A percentile compares a stretch with the other conserved stretches of the same genome.
Conservation (phyloP, 1,140 invertebrate genomes). For the Drosophila micromelanica region DNA sequence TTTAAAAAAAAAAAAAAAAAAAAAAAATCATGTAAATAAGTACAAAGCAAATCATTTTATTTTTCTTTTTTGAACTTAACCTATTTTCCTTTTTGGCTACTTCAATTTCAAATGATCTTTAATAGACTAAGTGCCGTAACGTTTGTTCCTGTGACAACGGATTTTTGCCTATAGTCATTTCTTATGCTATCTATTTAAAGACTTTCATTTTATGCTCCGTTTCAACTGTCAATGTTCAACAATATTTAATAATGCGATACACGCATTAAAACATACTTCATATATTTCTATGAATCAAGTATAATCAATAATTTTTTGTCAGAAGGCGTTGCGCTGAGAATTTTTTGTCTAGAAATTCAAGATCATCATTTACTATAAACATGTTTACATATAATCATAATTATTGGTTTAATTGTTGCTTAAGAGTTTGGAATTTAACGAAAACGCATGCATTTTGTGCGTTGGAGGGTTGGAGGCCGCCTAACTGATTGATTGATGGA, state of each 20-base stretch:
- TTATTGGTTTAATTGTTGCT: conserved; percentile 12
- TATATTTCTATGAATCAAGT: not conserved
- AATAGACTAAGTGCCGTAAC: conserved; percentile 42
- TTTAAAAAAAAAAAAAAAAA: conserved; percentile 10
- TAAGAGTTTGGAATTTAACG: conserved; percentile 19
- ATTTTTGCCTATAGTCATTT: conserved; percentile 30
- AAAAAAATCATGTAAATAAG: conserved; percentile 59
- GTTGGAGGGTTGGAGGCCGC: conserved; percentile 8
- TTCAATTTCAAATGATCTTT: conserved; percentile 17
- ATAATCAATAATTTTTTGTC: not conserved
- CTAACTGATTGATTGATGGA: conserved; percentile 40
- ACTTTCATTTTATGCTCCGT: conserved; percentile 8
- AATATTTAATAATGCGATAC: not conserved
- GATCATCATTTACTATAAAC: not conserved
- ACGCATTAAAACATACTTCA: not conserved
- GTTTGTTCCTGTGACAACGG: conserved; percentile 48
- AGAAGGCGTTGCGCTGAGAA: not conserved
- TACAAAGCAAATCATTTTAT: conserved; percentile 23
- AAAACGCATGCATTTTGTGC: conserved; percentile 41
- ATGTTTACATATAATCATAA: conserved; percentile 9
- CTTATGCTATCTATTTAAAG: conserved; percentile 4
- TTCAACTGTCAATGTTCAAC: not conserved
- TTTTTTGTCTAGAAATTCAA: conserved; percentile 19
- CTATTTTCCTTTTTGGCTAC: conserved; percentile 21
- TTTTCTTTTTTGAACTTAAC: not conserved